Conservation (phyloP, 92 coral and sea anemone species). For the Epizoanthus illoricatus region DNA sequence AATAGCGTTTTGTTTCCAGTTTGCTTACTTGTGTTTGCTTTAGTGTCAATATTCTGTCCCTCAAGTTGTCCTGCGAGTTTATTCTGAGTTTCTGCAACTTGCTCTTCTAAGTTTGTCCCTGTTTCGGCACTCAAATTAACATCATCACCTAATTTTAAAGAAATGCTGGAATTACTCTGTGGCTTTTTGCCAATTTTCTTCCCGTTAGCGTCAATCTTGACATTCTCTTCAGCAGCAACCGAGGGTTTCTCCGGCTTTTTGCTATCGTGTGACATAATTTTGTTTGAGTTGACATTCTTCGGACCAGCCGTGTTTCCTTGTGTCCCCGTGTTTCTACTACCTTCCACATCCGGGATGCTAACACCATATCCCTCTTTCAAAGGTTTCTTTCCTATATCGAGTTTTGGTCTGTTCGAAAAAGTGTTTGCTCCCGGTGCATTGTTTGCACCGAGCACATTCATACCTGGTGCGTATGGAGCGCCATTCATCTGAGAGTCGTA, state of each 20-base stretch:
- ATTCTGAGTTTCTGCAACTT: neutral
- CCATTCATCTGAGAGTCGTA: slow-evolving; percentile 26
- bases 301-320: neutral
- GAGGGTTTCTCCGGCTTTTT: neutral
- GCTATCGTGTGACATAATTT: slow-evolving; percentile 4
- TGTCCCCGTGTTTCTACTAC: neutral
- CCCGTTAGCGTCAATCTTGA: neutral
- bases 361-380: neutral
- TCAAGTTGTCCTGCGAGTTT: neutral
- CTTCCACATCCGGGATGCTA: neutral
- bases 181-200: neutral
- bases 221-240: neutral
- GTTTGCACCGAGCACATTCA: slow-evolving; percentile 6
- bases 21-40: neutral
- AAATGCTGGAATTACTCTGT: neutral
- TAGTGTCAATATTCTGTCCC: neutral
- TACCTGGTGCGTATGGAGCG: slow-evolving; percentile 7
- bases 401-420: neutral
- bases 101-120: neutral
- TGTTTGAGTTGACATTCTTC: slow-evolving; percentile 12
- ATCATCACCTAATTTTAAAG: neutral
- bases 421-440: neutral
- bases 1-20: neutral
- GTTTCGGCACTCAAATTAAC: neutral
- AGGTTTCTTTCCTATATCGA: neutral